Percentiles rank a stretch among this genome's conserved stretches.
phyloP scores from a whole-genome alignment of 2,113 vertebrate species.

The Cnemophilus loriae region DNA sequence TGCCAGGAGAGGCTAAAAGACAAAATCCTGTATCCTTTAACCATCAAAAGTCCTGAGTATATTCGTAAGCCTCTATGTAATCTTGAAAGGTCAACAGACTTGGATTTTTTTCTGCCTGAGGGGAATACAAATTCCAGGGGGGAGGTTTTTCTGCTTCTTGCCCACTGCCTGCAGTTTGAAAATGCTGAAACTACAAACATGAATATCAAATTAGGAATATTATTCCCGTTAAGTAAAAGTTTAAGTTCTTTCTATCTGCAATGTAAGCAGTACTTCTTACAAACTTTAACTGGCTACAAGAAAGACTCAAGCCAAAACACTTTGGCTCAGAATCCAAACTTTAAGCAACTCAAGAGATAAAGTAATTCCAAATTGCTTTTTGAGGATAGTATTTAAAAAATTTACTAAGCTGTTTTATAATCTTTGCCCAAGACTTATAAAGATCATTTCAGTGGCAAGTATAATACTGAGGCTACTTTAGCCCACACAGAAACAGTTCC shows the following conservation, averaged over 20 bases:
- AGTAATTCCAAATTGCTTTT: neutral
- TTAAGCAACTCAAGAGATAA: neutral
- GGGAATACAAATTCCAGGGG: neutral
- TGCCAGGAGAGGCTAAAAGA: slow-evolving; percentile 27
- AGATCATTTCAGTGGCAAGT: neutral
- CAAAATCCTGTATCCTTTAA: slow-evolving; percentile 30
- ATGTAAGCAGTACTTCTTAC: neutral
- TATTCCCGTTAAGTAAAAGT: neutral
- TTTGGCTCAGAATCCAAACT: neutral
- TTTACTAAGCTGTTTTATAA: neutral
- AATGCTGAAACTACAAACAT: neutral
- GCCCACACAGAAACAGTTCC: neutral
- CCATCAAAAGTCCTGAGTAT: neutral
- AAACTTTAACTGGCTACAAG: neutral
- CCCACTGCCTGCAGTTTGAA: neutral
- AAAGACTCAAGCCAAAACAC: neutral
- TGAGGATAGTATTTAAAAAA: neutral
- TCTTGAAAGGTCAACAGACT: slow-evolving; percentile 23
- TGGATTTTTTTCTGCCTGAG: neutral
- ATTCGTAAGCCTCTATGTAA: neutral
- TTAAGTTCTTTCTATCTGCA: neutral
- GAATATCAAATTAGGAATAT: neutral
- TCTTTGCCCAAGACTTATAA: neutral
- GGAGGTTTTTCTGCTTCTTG: neutral
- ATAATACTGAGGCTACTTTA: neutral